A percentile compares a stretch with the other conserved stretches of the same genome.
phyloP scores from a whole-genome alignment of 1,140 invertebrate species.

The Drosophila auraria region DNA sequence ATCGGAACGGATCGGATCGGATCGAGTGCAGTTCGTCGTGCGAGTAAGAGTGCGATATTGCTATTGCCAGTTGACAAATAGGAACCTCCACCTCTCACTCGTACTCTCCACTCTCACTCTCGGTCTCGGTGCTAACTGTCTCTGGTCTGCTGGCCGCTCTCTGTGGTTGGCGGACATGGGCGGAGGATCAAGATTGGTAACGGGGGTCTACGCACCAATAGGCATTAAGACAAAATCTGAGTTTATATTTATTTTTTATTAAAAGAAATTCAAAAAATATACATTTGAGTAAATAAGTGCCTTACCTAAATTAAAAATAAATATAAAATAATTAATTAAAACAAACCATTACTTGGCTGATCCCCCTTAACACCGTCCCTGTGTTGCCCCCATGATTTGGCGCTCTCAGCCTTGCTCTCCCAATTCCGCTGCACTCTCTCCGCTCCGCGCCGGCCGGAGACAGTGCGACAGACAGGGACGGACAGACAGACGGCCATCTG shows the following conservation, averaged over 20 bases:
- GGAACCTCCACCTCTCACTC: conserved; percentile 18
- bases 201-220: neutral
- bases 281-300: no score
- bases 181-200: neutral
- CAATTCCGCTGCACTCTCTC: neutral
- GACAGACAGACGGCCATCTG: conserved; percentile 13
- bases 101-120: conserved; percentile 34
- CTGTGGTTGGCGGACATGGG: neutral
- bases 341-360: neutral
- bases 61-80: conserved; percentile 53
- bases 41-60: conserved; percentile 46
- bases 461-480: conserved; percentile 33
- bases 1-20: conserved; percentile 17
- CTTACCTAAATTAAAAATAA: neutral
- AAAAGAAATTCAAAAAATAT: no score
- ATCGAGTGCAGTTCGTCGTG: conserved; percentile 65
- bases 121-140: conserved; percentile 14
- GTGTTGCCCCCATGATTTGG: conserved; percentile 17
- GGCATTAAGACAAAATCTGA: no score
- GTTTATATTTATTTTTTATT: no score
- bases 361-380: neutral
- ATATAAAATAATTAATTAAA: neutral
- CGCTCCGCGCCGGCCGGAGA: conserved; percentile 2
- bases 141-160: conserved; percentile 6
- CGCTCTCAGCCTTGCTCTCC: conserved; percentile 17